These are phyloP conservation scores for Phalloptychus januarius DNA, from an alignment of 2,797 vertebrate species.

Conservation along the genomic window DNA sequence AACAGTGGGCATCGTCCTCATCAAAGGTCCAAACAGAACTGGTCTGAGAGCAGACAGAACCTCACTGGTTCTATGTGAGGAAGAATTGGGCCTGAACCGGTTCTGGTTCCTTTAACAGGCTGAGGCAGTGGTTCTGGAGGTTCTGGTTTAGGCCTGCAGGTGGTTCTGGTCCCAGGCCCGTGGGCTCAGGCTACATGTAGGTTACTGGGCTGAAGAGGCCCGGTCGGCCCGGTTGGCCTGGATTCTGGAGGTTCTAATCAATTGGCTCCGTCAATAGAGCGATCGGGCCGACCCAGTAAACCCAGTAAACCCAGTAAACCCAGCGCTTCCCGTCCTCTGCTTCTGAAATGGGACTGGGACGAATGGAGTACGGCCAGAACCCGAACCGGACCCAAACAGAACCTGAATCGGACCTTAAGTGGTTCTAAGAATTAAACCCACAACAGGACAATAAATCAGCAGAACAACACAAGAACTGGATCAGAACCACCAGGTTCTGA, in stretches of 20 bases:
- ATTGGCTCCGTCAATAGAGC: background rate
- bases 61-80: background rate
- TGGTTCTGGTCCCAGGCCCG: background rate
- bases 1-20: background rate
- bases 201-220: slow-evolving; percentile 38
- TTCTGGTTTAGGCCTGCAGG: background rate
- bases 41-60: background rate
- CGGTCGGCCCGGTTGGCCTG: slow-evolving; percentile 38
- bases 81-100: background rate
- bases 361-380: background rate
- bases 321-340: background rate
- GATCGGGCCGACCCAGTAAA: background rate
- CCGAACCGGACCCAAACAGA: background rate
- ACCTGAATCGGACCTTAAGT: background rate
- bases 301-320: background rate
- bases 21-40: background rate
- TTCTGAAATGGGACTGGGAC: background rate
- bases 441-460: background rate
- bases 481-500: background rate
- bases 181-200: slow-evolving; percentile 33
- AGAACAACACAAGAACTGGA: background rate
- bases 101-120: background rate
- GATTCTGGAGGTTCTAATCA: slow-evolving; percentile 25
- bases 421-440: too few relatives aligned
- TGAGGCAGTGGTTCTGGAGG: background rate